Evolutionary conservation across 2,888 invertebrate species (phyloP).

Genomic region (Aphodius sticticus): DNA sequence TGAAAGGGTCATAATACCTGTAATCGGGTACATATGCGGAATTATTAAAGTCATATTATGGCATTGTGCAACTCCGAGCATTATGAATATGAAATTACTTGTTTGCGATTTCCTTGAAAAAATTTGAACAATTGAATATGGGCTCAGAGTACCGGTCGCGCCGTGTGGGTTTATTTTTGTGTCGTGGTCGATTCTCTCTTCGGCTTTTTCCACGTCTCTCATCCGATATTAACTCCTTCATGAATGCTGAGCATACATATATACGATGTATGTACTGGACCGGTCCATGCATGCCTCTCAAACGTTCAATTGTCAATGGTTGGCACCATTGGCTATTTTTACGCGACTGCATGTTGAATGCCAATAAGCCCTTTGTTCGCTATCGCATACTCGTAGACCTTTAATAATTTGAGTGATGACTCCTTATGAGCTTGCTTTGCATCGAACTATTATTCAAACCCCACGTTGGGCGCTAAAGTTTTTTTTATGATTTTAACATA

Average conservation of each 20-base stretch:
- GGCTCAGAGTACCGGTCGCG: conserved; percentile 38
- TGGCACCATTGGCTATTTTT: neutral
- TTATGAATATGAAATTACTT: conserved; percentile 59
- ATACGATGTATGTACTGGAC: conserved; percentile 14
- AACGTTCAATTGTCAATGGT: neutral
- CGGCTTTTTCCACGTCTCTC: conserved; percentile 6
- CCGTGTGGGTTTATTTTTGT: conserved; percentile 42
- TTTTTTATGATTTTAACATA: too few species aligned
- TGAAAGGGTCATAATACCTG: conserved; percentile 38
- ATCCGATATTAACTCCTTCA: conserved; percentile 11
- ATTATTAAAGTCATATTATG: conserved; percentile 50
- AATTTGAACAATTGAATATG: conserved; percentile 56
- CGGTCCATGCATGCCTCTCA: conserved; percentile 10
- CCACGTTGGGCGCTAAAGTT: too few species aligned
- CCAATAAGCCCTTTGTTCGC: neutral
- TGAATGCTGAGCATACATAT: conserved; percentile 5
- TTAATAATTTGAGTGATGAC: neutral
- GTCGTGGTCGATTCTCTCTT: conserved; percentile 16
- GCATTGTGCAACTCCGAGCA: conserved; percentile 52
- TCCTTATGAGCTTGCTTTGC: too few species aligned
- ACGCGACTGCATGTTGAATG: neutral
- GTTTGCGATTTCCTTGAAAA: conserved; percentile 53
- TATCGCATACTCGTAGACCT: neutral
- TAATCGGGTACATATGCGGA: conserved; percentile 46
- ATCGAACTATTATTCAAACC: too few species aligned